Percentiles rank a stretch among this genome's conserved stretches.
Conservation (phyloP, 1,140 invertebrate genomes). For the Bombus pyrosoma region DNA sequence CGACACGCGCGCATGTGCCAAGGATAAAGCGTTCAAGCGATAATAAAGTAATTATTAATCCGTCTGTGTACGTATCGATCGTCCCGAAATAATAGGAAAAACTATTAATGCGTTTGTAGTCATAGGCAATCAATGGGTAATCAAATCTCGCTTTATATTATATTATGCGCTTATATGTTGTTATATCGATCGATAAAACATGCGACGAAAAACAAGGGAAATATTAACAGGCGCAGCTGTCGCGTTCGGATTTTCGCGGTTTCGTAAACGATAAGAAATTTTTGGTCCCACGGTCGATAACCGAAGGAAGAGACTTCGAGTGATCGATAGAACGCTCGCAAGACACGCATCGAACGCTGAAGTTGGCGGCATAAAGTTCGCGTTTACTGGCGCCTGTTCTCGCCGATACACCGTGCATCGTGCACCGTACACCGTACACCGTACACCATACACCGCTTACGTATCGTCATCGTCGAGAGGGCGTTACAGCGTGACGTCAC, state of each 20-base stretch:
- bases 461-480: slow-evolving; percentile 27
- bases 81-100: not conserved
- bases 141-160: not conserved
- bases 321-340: slow-evolving; percentile 31
- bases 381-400: slow-evolving; percentile 32
- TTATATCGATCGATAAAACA: not conserved
- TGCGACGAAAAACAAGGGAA: not conserved
- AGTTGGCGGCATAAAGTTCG: slow-evolving; percentile 58
- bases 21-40: not conserved
- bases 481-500: slow-evolving; percentile 55
- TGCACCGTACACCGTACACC: slow-evolving; percentile 6
- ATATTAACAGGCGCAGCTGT: not conserved
- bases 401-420: slow-evolving; percentile 5
- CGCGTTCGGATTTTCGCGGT: not conserved
- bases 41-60: slow-evolving; percentile 12
- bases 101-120: not conserved
- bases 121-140: not conserved
- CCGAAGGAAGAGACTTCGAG: not conserved
- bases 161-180: not conserved
- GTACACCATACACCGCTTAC: slow-evolving; percentile 30
- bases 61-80: not conserved
- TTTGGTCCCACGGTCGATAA: not conserved
- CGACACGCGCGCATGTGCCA: not conserved
- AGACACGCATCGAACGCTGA: slow-evolving; percentile 46
- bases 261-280: slow-evolving; percentile 6